A percentile compares a stretch with the other conserved stretches of the same genome.
phyloP scores from a whole-genome alignment of 2,888 invertebrate species.

The Spisula subtruncata region DNA sequence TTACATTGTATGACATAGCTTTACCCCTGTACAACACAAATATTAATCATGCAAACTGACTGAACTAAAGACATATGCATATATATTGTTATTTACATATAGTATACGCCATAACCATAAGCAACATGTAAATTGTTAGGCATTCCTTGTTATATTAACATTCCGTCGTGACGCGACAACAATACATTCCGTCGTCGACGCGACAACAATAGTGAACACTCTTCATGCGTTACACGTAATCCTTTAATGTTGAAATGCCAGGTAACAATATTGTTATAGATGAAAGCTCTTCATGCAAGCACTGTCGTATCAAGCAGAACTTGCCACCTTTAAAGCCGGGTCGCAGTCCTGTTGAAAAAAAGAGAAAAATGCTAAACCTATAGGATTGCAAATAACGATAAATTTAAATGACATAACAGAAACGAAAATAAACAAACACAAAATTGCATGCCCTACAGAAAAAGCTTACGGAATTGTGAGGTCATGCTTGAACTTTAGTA shows the following conservation, averaged over 20 bases:
- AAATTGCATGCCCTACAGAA: constrained; percentile 1
- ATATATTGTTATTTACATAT: constrained; percentile 11
- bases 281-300: constrained; percentile 22
- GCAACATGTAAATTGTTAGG: constrained; percentile 37
- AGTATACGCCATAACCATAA: constrained; percentile 43
- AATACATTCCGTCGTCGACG: too few species aligned
- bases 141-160: constrained; percentile 39
- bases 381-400: constrained; percentile 32
- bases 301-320: constrained; percentile 49
- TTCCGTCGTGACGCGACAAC: constrained; percentile 44
- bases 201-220: constrained; percentile 37
- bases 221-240: constrained; percentile 34
- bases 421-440: not conserved
- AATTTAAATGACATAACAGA: constrained; percentile 7
- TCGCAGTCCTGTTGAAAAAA: constrained; percentile 69
- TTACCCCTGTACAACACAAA: constrained; percentile 11
- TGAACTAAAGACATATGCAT: not conserved
- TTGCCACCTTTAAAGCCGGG: constrained; percentile 65
- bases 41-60: constrained; percentile 24
- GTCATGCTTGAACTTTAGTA: not conserved
- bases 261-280: constrained; percentile 18
- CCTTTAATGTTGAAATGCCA: not conserved
- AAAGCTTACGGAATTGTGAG: not conserved
- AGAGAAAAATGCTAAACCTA: constrained; percentile 63
- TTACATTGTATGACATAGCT: not conserved